Conservation (phyloP, 92 coral and sea anemone species). For the Actinostola sp. region DNA sequence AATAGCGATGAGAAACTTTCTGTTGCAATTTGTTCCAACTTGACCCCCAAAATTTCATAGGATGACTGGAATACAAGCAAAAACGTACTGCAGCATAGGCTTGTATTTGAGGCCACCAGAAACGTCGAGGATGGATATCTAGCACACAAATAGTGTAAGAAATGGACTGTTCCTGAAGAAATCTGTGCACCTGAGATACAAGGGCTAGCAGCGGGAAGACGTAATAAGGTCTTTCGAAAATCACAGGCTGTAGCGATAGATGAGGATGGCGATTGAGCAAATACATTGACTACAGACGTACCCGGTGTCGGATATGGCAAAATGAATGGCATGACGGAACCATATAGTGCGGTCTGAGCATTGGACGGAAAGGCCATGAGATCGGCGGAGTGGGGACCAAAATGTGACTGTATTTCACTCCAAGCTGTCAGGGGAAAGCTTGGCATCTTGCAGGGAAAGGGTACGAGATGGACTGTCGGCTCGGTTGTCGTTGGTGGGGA, state of each 20-base stretch:
- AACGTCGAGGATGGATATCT: conserved; percentile 44
- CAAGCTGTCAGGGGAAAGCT: conserved; percentile 20
- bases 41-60: no score
- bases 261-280: conserved; percentile 1
- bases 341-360: conserved; percentile 7
- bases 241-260: no score
- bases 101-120: conserved; percentile 46
- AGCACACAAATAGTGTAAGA: conserved; percentile 47
- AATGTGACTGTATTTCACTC: background rate
- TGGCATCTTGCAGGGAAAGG: conserved; percentile 39
- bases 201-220: conserved; percentile 38
- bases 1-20: no score
- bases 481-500: conserved; percentile 27
- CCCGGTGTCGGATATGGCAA: conserved; percentile 28
- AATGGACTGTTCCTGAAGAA: background rate
- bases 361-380: conserved; percentile 42
- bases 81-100: background rate
- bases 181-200: conserved; percentile 25
- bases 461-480: conserved; percentile 46
- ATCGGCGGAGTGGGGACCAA: conserved; percentile 33
- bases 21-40: no score
- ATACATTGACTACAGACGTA: no score
- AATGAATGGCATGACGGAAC: conserved; percentile 39
- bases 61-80: no score
- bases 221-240: conserved; percentile 35